Conservation (phyloP, 2,888 invertebrate genomes). For the Ethmia dodecea region DNA sequence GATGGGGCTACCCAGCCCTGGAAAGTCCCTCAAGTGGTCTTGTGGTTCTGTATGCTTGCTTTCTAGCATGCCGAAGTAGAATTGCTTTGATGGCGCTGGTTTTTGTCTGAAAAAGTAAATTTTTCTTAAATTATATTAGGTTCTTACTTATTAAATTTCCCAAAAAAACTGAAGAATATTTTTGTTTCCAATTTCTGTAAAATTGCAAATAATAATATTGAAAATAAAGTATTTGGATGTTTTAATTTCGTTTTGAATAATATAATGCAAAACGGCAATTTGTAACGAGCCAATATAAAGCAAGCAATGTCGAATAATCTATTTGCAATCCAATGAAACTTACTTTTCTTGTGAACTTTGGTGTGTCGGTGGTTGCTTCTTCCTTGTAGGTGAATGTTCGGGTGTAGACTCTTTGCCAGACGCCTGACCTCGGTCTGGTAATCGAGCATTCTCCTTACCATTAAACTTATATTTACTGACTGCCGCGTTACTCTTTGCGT, state of each 20-base stretch:
- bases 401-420: constrained; percentile 81
- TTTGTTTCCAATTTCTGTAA: too few species aligned
- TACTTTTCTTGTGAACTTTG: constrained; percentile 49
- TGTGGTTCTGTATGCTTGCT: constrained; percentile 48
- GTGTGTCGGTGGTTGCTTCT: constrained; percentile 36
- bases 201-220: too few species aligned
- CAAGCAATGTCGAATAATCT: too few species aligned
- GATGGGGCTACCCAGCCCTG: constrained; percentile 63
- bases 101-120: constrained; percentile 37
- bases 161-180: too few species aligned
- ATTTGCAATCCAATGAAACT: too few species aligned
- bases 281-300: too few species aligned
- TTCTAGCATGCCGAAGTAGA: constrained; percentile 89
- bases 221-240: too few species aligned
- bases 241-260: too few species aligned
- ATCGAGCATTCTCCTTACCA: constrained; percentile 45
- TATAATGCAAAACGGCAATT: too few species aligned
- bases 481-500: constrained; percentile 28
- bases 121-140: not conserved
- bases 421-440: constrained; percentile 75
- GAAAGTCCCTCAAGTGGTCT: constrained; percentile 62
- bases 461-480: constrained; percentile 43
- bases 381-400: constrained; percentile 75
- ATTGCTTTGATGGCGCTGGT: constrained; percentile 67
- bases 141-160: not conserved